A percentile compares a stretch with the other conserved stretches of the same genome.
phyloP scores from a whole-genome alignment of 2,113 vertebrate genomes.

The Leuciscus idus region DNA sequence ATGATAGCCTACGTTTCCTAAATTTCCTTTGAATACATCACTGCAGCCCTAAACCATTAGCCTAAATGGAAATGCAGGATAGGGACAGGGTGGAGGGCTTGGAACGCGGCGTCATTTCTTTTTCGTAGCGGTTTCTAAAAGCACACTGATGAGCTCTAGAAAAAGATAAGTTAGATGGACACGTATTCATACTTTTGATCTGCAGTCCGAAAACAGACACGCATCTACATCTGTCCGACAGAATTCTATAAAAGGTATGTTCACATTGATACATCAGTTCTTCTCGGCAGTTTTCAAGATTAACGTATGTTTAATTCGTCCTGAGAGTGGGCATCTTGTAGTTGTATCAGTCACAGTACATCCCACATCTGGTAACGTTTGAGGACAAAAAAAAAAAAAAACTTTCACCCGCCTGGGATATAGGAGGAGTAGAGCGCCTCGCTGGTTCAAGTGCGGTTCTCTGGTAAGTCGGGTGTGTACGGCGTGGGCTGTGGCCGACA shows the following conservation, averaged over 20 bases:
- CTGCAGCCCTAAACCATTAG: not conserved
- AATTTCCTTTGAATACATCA: not conserved
- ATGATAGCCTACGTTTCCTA: not conserved
- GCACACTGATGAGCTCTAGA: not conserved
- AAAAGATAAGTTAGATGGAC: not conserved
- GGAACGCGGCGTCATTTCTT: not conserved
- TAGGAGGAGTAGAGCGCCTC: too few species aligned
- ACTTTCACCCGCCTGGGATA: not conserved
- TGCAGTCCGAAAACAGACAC: not conserved
- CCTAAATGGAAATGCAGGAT: not conserved
- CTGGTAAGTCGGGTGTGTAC: too few species aligned
- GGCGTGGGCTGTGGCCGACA: too few species aligned
- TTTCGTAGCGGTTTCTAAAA: not conserved
- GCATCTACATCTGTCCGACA: too few species aligned
- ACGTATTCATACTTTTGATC: not conserved
- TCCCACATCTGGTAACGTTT: conserved; percentile 36
- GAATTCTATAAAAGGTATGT: not conserved
- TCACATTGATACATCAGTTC: not conserved
- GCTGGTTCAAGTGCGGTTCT: too few species aligned
- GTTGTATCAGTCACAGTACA: not conserved
- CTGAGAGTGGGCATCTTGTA: not conserved
- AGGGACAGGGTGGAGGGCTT: not conserved
- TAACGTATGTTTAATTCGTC: not conserved
- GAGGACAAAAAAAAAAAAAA: not conserved
- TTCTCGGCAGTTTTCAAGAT: not conserved